Evolutionary conservation across 2,113 vertebrate genomes (phyloP), one percentile per base, ranked within the genome.

Genomic region (Platichthys flesus): DNA sequence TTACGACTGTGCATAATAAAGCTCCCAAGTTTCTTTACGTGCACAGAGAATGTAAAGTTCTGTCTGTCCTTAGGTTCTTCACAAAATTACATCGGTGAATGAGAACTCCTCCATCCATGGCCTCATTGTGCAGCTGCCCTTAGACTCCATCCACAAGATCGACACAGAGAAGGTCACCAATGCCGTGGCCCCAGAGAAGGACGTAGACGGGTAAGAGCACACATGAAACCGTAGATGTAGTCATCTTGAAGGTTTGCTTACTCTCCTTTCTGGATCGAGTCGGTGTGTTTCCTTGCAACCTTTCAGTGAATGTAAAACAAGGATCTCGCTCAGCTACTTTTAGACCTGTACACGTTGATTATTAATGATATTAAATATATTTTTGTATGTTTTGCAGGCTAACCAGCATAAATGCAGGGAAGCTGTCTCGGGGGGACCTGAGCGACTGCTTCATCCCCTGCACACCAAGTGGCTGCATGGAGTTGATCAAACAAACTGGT

Each of bases 391-490:
- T 75, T 85, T 86, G 21, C 82, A 99, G 98, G 56, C 89, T 99
- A 86, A 99, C 96, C 61, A 97, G 96, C 81, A 92, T 97, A 85
- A 99, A 93, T 79, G 98, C 98, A 59, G 98, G 98, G 63, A 99
- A 98, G 66, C 96, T 99, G 45, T 95, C 98, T 18, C 96, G 98
- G 74, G 98, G 98, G 21, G 96, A 99, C 82, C 91, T 99, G 13
- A 93, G 91, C 2, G 94, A 97, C 91, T 99, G 97, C 86, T 98
- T 99, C 91, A 96, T 99, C 81, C 98, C 98, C 1, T 99, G 98
- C 90, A 99, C 98, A 0, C 97, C 98, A 9, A 98, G 97, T 84
- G 98, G 98, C 87, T 99, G 98, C 92, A 94, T 99, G 96, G 96
- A 98, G 87, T 95, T 99, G 58, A 98, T 99, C 94, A 95, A 89